These are phyloP conservation scores for Cerastis rubricosa DNA, from an alignment of 2,888 invertebrate species.

Conservation along the genomic window DNA sequence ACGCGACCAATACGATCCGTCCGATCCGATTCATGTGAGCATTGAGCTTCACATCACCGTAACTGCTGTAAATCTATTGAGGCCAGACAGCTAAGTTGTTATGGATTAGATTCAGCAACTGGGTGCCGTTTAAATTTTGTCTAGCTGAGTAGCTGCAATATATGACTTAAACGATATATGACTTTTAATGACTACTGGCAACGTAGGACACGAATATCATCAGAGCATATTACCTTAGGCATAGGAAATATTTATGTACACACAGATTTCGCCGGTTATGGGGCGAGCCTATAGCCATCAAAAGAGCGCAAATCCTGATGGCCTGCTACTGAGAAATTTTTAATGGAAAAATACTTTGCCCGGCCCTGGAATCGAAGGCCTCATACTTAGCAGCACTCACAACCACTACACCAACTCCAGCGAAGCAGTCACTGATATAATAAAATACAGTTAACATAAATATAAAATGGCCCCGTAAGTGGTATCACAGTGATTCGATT, in stretches of 20 bases:
- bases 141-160: background rate
- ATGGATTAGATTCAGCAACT: background rate
- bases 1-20: constrained; percentile 36
- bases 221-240: background rate
- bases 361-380: background rate
- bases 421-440: background rate
- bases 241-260: background rate
- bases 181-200: background rate
- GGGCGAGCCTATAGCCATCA: background rate
- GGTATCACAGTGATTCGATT: background rate
- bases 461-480: background rate
- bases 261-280: background rate
- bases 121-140: background rate
- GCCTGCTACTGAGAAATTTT: background rate
- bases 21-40: constrained; percentile 30
- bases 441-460: background rate
- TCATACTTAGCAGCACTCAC: background rate
- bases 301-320: background rate
- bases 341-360: background rate
- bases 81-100: constrained; percentile 21
- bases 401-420: no score
- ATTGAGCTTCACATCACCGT: constrained; percentile 27
- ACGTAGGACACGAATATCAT: background rate
- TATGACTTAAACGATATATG: background rate
- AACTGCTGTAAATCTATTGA: constrained; percentile 20